Conservation (phyloP, 2,888 invertebrate genomes). For the Leptinotarsa haldemani region DNA sequence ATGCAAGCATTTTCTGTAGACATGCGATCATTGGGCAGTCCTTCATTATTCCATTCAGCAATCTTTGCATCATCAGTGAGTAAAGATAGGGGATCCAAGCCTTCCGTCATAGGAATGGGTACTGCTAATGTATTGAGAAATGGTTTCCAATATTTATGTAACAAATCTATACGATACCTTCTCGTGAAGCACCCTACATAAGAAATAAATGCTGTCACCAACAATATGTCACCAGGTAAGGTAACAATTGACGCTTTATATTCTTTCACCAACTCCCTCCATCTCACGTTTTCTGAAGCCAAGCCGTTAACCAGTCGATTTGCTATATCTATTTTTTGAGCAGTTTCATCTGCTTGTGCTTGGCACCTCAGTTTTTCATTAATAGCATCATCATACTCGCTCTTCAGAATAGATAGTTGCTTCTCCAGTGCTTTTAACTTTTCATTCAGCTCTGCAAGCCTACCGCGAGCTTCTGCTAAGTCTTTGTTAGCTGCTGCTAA, state of each 20-base stretch:
- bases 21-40: conserved; percentile 91
- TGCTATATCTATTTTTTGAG: conserved; percentile 89
- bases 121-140: conserved; percentile 76
- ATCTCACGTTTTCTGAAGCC: conserved; percentile 90
- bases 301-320: conserved; percentile 92
- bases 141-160: conserved; percentile 85
- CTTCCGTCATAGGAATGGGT: conserved; percentile 83
- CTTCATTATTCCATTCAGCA: conserved; percentile 95
- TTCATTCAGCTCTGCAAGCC: conserved; percentile 80
- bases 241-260: conserved; percentile 79
- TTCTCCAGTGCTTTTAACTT: conserved; percentile 82
- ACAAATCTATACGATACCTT: conserved; percentile 81
- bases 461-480: conserved; percentile 83
- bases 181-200: conserved; percentile 95
- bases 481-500: conserved; percentile 88
- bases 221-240: conserved; percentile 88
- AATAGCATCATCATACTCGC: conserved; percentile 87
- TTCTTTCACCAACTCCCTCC: conserved; percentile 73
- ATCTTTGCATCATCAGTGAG: conserved; percentile 93
- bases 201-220: conserved; percentile 93
- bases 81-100: conserved; percentile 84
- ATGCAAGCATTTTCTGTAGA: conserved; percentile 95
- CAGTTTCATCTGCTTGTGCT: conserved; percentile 91
- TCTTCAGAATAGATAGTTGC: conserved; percentile 79
- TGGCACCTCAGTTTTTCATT: conserved; percentile 91